A percentile compares a stretch with the other conserved stretches of the same genome.
phyloP scores from a whole-genome alignment of 2,797 vertebrate genomes.

The Acrocephalus scirpaceus region DNA sequence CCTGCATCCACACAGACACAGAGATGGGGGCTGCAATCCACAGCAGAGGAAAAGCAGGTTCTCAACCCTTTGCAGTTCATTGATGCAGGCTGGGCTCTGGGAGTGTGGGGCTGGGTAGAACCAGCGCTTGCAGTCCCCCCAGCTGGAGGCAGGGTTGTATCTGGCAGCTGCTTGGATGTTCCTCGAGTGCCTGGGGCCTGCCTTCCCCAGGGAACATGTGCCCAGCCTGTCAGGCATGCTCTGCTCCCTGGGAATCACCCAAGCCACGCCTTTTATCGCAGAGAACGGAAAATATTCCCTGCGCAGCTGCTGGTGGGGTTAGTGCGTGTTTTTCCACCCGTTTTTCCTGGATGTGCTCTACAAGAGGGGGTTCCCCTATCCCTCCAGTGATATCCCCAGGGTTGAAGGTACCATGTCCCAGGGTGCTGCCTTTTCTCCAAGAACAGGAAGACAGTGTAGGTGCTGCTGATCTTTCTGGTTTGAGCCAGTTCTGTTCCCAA shows the following conservation, averaged over 20 bases:
- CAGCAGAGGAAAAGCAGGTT: background rate
- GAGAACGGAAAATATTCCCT: background rate
- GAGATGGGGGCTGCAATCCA: background rate
- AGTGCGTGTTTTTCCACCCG: rapidly evolving
- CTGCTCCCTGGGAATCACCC: background rate
- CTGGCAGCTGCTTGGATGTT: background rate
- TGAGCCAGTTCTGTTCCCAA: background rate
- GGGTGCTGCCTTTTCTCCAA: background rate
- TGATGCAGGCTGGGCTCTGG: background rate
- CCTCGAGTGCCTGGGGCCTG: background rate
- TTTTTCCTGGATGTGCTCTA: background rate
- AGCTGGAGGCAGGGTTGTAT: background rate
- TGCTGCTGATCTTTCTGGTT: background rate
- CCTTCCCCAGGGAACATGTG: background rate
- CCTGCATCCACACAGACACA: rapidly evolving
- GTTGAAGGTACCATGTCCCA: background rate
- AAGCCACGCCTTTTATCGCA: background rate
- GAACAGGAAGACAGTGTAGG: background rate
- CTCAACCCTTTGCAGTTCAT: background rate
- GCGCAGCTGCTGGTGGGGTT: background rate
- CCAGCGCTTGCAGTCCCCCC: rapidly evolving
- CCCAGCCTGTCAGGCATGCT: background rate
- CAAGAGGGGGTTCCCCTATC: background rate
- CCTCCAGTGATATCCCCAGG: background rate
- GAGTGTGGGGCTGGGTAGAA: no score